These are phyloP conservation scores for Orthonevra nobilis DNA, from an alignment of 2,888 invertebrate species.

Conservation along the genomic window DNA sequence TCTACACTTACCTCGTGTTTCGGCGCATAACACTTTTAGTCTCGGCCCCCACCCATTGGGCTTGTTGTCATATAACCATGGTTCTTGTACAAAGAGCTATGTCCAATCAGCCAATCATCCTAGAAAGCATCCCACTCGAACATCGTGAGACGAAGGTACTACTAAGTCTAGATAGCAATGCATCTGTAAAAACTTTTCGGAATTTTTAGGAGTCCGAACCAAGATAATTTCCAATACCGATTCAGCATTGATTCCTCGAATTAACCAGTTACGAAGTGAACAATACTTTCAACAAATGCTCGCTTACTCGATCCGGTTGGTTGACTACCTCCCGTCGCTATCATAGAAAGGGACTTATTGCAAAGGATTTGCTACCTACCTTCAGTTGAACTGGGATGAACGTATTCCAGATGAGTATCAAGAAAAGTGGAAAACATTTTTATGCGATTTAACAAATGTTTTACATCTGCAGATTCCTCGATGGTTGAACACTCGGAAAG, in stretches of 20 bases:
- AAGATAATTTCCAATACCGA: background rate
- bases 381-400: background rate
- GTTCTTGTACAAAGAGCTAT: too few species aligned
- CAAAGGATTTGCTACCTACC: background rate
- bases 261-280: conserved; percentile 1
- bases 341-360: background rate
- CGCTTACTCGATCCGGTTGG: background rate
- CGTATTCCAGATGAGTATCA: background rate
- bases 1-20: too few species aligned
- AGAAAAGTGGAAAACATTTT: background rate
- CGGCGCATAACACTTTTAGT: too few species aligned
- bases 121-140: background rate
- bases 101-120: too few species aligned
- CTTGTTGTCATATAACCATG: too few species aligned
- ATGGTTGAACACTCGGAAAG: background rate
- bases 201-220: background rate
- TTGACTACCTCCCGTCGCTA: background rate
- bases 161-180: background rate
- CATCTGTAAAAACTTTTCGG: background rate
- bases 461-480: background rate
- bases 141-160: background rate
- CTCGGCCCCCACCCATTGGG: too few species aligned
- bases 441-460: background rate
- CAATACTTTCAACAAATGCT: background rate
- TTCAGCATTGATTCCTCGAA: background rate